Base-by-base conservation (phyloP, 2,888 invertebrate genomes). In the Coecobrya sp. region DNA sequence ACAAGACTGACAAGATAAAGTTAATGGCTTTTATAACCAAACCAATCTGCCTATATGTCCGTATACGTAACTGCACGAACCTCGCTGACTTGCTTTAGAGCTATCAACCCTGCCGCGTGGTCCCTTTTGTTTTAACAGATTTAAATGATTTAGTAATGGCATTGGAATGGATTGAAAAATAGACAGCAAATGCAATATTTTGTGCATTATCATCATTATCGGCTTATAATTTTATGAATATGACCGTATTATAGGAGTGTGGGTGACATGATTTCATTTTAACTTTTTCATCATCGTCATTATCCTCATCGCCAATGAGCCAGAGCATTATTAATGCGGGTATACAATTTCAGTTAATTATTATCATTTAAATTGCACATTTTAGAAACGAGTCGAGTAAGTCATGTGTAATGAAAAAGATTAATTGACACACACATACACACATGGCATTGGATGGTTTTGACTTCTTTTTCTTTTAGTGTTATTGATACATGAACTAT, bases 201-300 rank as follows among this genome's bases (percentile, higher is more conserved):
- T 81, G 8, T 81, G 81, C 52, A 52, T 7, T 49, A 81, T 81
- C 81, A 81, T 27, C 55, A n/a, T 27, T 10, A 13, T 22, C 27
- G 10, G 10, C 8, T 25, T 7, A 55, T 27, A 27, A 27, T 81
- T 19, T 49, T 42, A 79, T 22, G 36, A 22, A 73, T 22, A 45
- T 73, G n/a, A 73, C 22, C 42, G 73, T 45, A 45, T 22, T 70
- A 30, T 36, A 70, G 11, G n/a, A 70, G 36, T 36, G n/a, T 30
- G 13, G 22, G n/a, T 81, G 81, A 81, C 81, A 81, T 81, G 81
- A 81, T 81, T 81, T 81, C 81, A 52, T 81, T 81, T 81, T 27
- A 55, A 81, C 81, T 19, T 55, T 27, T 55, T 81, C 68, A 70
- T 70, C 52, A 52, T 55, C 81, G 16, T 76, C 22, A 49, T 49